Evolutionary conservation across 2,888 invertebrate species (phyloP), one percentile per base, ranked within the genome.

Genomic region (Agonum fuliginosum): DNA sequence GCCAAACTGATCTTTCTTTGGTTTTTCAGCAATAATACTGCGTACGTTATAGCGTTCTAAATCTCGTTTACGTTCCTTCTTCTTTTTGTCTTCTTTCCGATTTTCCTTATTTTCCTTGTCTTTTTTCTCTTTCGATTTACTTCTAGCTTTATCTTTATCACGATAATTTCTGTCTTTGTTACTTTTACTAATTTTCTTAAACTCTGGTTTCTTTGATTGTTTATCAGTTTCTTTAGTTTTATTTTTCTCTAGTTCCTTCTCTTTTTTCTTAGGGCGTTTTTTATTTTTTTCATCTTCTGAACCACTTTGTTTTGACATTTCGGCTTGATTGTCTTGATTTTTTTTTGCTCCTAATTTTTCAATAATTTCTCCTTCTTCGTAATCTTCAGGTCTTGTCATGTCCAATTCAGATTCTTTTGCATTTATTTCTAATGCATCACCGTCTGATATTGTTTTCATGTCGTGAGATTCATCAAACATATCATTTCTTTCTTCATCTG

Each of bases 31-130:
- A 5, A 96, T 93, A 37, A 96, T 88, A 79, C 93, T 92, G 43
- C 96, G 89, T 6, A 96, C 95, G 87, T 95, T 93, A 85, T 96
- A 96, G 1, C 96, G 89, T 82, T 93, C 94, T 67, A 96, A 87
- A 83, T 96, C 95, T 12, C 95, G 89, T 83, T 93, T 94, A 73
- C 91, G 90, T 79, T 89, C 89, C 81, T 88, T 89, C 78, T 87
- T 87, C 79, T 84, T 81, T 67, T 80, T 82, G 3, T 79, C 80
- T 78, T 85, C 84, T 54, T 82, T 84, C 43, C 80, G 80, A 54
- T 84, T 85, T 77, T 83, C 84, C 79, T 82, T 85, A 5, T 82
- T 82, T 71, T 80, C 79, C 80, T 81, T 83, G 48, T 83, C 82
- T 79, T 81, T 83, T 34, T 81, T 83, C 22, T 86, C 86, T 81